These are phyloP conservation scores for Heteromormyrus szaboi DNA, from an alignment of 2,797 vertebrate genomes.

Conservation along the genomic window DNA sequence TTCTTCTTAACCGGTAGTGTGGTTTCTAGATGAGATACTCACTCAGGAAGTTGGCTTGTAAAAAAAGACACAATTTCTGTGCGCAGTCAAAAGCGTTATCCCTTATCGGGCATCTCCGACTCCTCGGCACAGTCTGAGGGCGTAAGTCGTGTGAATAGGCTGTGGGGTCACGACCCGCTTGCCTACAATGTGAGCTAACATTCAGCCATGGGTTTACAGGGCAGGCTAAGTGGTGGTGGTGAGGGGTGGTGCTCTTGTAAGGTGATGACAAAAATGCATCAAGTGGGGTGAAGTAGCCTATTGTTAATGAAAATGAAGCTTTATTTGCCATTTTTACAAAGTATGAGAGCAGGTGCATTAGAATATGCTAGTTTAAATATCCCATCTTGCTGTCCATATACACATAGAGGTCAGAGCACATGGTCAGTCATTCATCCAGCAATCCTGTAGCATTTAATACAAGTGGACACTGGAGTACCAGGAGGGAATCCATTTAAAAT, in stretches of 20 bases:
- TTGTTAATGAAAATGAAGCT: neutral
- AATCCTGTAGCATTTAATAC: neutral
- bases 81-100: neutral
- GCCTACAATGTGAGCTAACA: neutral
- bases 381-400: neutral
- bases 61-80: neutral
- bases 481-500: neutral
- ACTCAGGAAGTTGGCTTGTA: slow-evolving; percentile 3
- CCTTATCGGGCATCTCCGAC: neutral
- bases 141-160: neutral
- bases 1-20: neutral
- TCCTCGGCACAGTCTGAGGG: neutral
- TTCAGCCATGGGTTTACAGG: neutral
- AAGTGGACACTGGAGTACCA: neutral
- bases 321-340: neutral
- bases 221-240: neutral
- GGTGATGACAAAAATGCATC: neutral
- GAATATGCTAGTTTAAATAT: neutral
- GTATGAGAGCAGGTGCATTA: neutral
- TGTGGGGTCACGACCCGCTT: neutral
- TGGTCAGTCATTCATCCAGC: neutral
- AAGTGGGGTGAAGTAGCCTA: neutral
- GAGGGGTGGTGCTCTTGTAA: neutral
- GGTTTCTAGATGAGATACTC: neutral
- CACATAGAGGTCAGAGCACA: neutral